A percentile compares a stretch with the other conserved stretches of the same genome.
These are phyloP conservation scores for Salmo trutta DNA, from an alignment of 2,797 vertebrate species.

Conservation along the genomic window DNA sequence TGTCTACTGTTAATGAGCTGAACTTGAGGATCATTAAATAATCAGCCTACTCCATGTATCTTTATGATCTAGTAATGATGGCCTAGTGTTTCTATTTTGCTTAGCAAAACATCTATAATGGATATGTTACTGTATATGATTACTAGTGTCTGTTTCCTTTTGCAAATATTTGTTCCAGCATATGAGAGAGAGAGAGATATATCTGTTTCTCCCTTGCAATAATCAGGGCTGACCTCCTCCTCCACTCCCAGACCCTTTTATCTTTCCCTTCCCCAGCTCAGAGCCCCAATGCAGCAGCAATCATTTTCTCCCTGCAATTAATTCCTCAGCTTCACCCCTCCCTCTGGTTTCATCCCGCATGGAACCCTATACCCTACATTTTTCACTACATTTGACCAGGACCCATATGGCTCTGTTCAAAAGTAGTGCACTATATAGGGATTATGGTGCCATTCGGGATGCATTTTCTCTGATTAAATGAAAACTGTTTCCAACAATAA, in stretches of 20 bases:
- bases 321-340: constrained; percentile 38
- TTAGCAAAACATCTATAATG: neutral
- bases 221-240: constrained; percentile 37
- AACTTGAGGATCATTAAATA: too few relatives aligned
- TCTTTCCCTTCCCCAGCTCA: constrained; percentile 47
- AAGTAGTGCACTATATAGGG: neutral
- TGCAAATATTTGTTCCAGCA: constrained; percentile 1
- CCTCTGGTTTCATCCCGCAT: neutral
- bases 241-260: constrained; percentile 44
- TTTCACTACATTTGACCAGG: neutral
- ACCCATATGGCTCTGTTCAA: neutral
- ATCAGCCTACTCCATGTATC: neutral
- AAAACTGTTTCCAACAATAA: constrained; percentile 61
- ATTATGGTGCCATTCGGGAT: neutral
- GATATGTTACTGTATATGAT: too few relatives aligned
- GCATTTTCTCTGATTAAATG: constrained; percentile 57
- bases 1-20: too few relatives aligned
- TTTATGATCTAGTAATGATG: neutral
- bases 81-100: neutral
- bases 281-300: constrained; percentile 35
- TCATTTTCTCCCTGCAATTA: constrained; percentile 60
- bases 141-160: neutral
- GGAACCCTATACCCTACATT: neutral
- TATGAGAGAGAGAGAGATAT: neutral
- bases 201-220: neutral